Evolutionary conservation across 1,140 invertebrate species (phyloP).

Genomic region (Belonocnema kinseyi): DNA sequence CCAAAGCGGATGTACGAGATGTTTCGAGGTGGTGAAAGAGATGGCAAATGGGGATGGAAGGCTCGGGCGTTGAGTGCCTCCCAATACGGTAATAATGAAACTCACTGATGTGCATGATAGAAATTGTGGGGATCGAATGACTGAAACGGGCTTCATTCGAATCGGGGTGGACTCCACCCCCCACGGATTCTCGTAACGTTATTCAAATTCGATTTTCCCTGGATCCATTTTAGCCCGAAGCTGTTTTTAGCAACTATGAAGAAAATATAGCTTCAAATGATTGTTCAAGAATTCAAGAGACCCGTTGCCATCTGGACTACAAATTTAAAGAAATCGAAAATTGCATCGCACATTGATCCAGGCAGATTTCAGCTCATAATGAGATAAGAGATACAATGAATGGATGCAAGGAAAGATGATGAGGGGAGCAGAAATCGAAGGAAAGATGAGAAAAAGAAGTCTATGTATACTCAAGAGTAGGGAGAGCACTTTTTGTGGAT

Average conservation of each 20-base stretch:
- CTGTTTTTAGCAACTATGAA: not conserved
- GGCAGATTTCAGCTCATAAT: too few species aligned
- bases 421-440: constrained; percentile 35
- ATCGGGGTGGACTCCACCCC: constrained; percentile 18
- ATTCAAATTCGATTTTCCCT: constrained; percentile 42
- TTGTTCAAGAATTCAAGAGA: too few species aligned
- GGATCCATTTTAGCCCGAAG: constrained; percentile 23
- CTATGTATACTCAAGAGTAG: constrained; percentile 32
- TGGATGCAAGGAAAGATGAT: not conserved
- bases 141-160: constrained; percentile 27
- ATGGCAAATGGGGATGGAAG: constrained; percentile 13
- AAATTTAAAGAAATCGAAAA: too few species aligned
- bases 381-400: not conserved
- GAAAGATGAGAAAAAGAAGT: constrained; percentile 14
- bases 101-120: constrained; percentile 68
- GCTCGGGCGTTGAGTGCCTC: constrained; percentile 37
- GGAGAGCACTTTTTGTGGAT: constrained; percentile 61
- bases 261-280: too few species aligned
- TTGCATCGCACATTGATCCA: too few species aligned
- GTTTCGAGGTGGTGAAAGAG: constrained; percentile 5
- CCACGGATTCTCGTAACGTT: constrained; percentile 1
- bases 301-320: too few species aligned
- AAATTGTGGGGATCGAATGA: constrained; percentile 58
- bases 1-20: constrained; percentile 15
- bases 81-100: constrained; percentile 70